phyloP scores from a whole-genome alignment of 2,888 invertebrate species.

The Lacanobia wlatinum region DNA sequence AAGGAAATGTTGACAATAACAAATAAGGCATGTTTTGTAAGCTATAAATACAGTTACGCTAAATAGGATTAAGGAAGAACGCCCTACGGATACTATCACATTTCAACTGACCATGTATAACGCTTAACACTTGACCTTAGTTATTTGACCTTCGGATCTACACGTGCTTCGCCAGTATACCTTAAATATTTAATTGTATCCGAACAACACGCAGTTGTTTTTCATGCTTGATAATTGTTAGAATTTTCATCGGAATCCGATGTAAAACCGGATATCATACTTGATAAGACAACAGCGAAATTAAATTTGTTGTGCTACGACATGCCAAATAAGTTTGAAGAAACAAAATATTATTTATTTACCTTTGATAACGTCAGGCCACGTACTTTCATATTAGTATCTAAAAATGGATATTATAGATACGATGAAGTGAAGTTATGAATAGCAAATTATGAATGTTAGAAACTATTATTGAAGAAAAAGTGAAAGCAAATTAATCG shows the following conservation, averaged over 20 bases:
- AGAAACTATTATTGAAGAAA: neutral
- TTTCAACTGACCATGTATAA: conserved; percentile 51
- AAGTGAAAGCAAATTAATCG: conserved; percentile 9
- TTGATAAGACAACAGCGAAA: conserved; percentile 27
- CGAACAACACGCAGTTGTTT: conserved; percentile 24
- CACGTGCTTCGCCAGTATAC: conserved; percentile 30
- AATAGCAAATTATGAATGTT: conserved; percentile 6
- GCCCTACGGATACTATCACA: conserved; percentile 35
- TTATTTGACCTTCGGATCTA: conserved; percentile 56
- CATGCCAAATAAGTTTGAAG: conserved; percentile 19
- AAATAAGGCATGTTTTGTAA: neutral
- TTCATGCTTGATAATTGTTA: neutral
- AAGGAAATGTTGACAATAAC: conserved; percentile 3
- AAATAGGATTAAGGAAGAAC: conserved; percentile 49
- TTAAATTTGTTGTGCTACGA: conserved; percentile 19
- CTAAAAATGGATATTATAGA: conserved; percentile 17
- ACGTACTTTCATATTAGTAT: conserved; percentile 11
- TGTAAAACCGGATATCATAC: conserved; percentile 15
- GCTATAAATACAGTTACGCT: neutral
- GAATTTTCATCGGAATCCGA: conserved; percentile 17
- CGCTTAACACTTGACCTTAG: conserved; percentile 61
- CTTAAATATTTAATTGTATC: conserved; percentile 38
- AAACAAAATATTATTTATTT: conserved; percentile 44
- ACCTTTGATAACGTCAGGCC: conserved; percentile 28
- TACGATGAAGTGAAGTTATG: neutral